Percentiles rank a stretch among this genome's conserved stretches.
Conservation (phyloP, 2,888 invertebrate species). For the Odontocolon sp. region DNA sequence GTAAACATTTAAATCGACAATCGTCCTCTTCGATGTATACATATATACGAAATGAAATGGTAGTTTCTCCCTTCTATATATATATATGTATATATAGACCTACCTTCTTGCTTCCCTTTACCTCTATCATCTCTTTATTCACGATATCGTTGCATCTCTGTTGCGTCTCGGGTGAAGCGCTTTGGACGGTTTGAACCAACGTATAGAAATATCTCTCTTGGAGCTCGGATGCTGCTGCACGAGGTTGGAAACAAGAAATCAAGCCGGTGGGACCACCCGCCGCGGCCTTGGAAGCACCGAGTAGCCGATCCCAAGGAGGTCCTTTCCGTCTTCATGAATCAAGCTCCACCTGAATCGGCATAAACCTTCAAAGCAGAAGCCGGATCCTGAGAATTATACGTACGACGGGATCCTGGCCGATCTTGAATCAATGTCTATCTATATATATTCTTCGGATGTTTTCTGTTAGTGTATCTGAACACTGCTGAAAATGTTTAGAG, state of each 20-base stretch:
- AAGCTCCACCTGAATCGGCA: slow-evolving; percentile 79
- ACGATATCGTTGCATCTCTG: slow-evolving; percentile 53
- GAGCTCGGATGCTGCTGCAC: slow-evolving; percentile 43
- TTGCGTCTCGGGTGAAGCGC: slow-evolving; percentile 39
- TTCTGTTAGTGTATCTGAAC: no score
- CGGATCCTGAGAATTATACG: slow-evolving; percentile 63
- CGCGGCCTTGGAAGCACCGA: slow-evolving; percentile 74
- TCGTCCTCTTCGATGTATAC: slow-evolving; percentile 65
- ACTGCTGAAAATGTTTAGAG: no score
- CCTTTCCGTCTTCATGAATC: slow-evolving; percentile 81
- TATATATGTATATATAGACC: slow-evolving; percentile 13
- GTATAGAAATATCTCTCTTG: no score
- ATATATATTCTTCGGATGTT: no score
- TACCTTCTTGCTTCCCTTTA: slow-evolving; percentile 9
- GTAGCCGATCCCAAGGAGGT: slow-evolving; percentile 80
- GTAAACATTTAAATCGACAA: slow-evolving; percentile 81
- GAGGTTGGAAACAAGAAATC: slow-evolving; percentile 81
- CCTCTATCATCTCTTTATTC: slow-evolving; percentile 59
- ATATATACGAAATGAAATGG: no score
- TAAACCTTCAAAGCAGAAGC: slow-evolving; percentile 74
- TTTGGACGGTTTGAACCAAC: no score
- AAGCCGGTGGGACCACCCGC: slow-evolving; percentile 80
- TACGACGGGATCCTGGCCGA: slow-evolving; percentile 5
- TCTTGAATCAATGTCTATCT: no score
- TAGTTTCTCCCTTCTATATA: no score